Percentiles rank a stretch among this genome's conserved stretches.
Evolutionary conservation across 2,113 vertebrate genomes (phyloP).

Genomic region (Chaetorhynchus papuensis): DNA sequence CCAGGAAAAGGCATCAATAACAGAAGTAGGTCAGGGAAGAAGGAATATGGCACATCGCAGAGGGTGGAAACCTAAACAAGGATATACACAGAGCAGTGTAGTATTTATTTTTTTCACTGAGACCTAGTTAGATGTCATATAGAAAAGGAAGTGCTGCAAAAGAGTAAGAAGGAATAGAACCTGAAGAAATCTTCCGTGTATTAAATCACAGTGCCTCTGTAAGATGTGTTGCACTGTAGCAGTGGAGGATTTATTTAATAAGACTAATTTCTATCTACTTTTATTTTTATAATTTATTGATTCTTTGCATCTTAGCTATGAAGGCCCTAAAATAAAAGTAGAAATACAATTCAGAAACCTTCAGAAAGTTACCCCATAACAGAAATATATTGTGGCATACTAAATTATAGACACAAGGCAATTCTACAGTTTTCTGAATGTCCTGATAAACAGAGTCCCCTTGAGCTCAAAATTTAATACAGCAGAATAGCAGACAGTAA

Average conservation of each 20-base stretch:
- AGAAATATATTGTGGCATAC: background rate
- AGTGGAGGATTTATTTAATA: background rate
- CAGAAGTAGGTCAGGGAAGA: background rate
- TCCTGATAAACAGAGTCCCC: background rate
- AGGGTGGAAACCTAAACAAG: background rate
- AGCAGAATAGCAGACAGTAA: background rate
- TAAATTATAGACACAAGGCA: background rate
- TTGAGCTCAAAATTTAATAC: background rate
- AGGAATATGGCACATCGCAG: background rate
- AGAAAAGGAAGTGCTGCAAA: background rate
- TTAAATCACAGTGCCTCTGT: background rate
- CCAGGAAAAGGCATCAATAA: background rate
- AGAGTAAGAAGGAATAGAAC: background rate
- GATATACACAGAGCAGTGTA: background rate
- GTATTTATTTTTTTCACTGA: background rate
- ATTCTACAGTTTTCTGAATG: background rate
- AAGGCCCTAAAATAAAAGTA: background rate
- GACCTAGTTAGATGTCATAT: background rate
- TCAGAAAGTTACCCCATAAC: background rate
- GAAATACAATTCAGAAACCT: background rate
- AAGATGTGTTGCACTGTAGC: background rate
- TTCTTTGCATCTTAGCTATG: background rate
- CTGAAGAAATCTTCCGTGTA: background rate
- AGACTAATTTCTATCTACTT: background rate
- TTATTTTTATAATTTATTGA: background rate